Evolutionary conservation across 2,113 vertebrate genomes (phyloP).

Genomic region (Aptenodytes patagonicus): DNA sequence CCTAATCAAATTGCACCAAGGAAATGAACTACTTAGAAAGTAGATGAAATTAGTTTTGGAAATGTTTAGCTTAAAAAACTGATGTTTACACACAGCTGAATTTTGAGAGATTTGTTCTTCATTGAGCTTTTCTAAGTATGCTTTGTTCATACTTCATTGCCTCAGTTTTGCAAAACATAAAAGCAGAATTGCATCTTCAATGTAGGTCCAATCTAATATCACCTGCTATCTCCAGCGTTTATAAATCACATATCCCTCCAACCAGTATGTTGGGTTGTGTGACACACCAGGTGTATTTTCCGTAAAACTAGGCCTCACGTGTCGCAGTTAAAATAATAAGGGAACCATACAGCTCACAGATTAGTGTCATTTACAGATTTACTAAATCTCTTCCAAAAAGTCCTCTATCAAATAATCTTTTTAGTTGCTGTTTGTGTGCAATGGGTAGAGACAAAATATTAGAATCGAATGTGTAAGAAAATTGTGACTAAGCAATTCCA

Average conservation of each 20-base stretch:
- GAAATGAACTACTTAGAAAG: neutral
- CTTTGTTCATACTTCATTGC: neutral
- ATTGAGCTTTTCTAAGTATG: neutral
- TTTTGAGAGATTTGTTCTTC: neutral
- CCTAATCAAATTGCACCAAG: neutral
- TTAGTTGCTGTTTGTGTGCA: neutral
- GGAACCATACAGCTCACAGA: neutral
- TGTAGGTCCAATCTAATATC: neutral
- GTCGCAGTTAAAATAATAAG: neutral
- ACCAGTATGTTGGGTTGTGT: accelerated
- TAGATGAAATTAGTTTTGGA: neutral
- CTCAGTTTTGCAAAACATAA: neutral
- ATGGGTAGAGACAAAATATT: neutral
- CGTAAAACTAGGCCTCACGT: neutral
- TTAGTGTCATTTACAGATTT: neutral
- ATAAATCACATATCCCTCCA: neutral
- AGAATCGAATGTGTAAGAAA: accelerated
- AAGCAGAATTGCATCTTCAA: neutral
- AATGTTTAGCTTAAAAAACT: neutral
- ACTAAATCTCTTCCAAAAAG: neutral
- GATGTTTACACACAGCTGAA: neutral
- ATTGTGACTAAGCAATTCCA: neutral
- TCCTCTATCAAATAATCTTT: neutral
- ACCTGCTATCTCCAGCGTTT: neutral
- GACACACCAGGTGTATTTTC: neutral